Evolutionary conservation across 2,888 invertebrate species (phyloP), one percentile per base, ranked within the genome.

Genomic region (Diloba caeruleocephala): DNA sequence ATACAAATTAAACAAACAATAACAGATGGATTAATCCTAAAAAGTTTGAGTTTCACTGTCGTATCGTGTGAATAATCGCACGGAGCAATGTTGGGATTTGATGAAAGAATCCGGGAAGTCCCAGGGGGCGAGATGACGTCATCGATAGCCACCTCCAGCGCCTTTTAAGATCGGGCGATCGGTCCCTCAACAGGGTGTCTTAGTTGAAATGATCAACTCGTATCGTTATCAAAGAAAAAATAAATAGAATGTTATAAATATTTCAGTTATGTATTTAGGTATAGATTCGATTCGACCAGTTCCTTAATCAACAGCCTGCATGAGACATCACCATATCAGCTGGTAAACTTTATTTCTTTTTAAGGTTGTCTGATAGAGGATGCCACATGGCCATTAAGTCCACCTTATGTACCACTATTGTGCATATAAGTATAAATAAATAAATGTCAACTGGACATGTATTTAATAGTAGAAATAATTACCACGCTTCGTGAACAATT

Each of bases 21-120:
- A n/a, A 58, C 31, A 37, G 25, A 48, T 44, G 23, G 14, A 13
- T 8, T 45, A 49, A 65, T 51, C 48, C 17, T 7, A 5, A 38
- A 76, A 73, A 83, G 60, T 83, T 92, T 91, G 88, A 79, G 83
- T 23, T 75, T 31, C 82, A 23, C 63, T 69, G 71, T 49, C 57
- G 64, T 76, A 81, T 83, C 87, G 89, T 91, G 91, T 90, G 91
- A 91, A 91, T 90, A 87, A 90, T 90, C 85, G 87, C 83, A 86
- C 67, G 73, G 67, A 84, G 84, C 81, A 74, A 79, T 82, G 84
- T 84, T 78, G 70, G 85, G 89, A 88, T 89, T 89, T 88, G 87
- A 87, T 89, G 85, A 90, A 90, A 88, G 89, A 85, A 88, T 81
- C 57, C 76, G 81, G 78, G 73, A 75, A 76, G 61, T 76, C 71